Conservation (phyloP, 2,797 vertebrate genomes). For the Sitta carolinensis region DNA sequence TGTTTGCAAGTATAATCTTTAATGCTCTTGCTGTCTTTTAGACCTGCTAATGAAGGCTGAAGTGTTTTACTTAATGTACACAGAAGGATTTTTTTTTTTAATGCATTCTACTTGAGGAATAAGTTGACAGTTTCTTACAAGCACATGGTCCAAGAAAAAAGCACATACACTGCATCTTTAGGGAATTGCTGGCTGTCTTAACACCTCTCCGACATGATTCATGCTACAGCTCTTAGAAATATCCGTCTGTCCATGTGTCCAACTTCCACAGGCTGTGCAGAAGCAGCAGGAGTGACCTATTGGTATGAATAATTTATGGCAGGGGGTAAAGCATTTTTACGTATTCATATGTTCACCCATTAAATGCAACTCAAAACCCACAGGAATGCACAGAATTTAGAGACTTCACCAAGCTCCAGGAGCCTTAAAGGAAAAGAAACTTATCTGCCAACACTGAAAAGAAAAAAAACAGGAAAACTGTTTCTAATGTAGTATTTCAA, state of each 20-base stretch:
- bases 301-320: constrained; percentile 48
- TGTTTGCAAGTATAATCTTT: not conserved
- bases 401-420: not conserved
- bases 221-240: constrained; percentile 12
- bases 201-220: constrained; percentile 14
- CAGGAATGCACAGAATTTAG: constrained; percentile 53
- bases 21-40: not conserved
- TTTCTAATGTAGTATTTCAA: not conserved
- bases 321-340: constrained; percentile 16
- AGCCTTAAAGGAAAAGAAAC: constrained; percentile 31
- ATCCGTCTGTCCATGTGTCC: not conserved
- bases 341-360: constrained; percentile 35
- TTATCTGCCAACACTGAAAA: not conserved
- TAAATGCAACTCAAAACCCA: constrained; percentile 36
- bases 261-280: not conserved
- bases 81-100: not conserved
- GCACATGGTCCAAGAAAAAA: not conserved
- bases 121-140: not conserved
- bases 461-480: not conserved
- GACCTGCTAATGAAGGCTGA: not conserved
- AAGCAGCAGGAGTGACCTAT: constrained; percentile 3
- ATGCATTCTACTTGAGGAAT: not conserved
- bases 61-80: constrained; percentile 1
- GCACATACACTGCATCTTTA: not conserved
- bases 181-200: constrained; percentile 13